Evolutionary conservation across 2,888 invertebrate genomes (phyloP), one percentile per base, ranked within the genome.

Genomic region (Chymomyza amoena): DNA sequence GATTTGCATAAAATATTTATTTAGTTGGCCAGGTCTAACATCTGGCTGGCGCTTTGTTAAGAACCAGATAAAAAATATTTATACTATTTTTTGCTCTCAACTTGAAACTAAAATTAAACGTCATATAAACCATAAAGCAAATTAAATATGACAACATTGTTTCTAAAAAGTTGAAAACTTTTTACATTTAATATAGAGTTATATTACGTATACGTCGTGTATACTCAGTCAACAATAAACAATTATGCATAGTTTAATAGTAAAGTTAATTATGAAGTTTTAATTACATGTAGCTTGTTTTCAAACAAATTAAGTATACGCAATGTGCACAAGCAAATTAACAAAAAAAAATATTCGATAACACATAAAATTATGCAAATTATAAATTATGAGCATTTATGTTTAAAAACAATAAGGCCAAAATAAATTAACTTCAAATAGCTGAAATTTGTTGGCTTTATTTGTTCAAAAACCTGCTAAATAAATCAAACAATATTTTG

Each of bases 1-100:
- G 56, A 59, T 65, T 65, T 32, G 56, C 57, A 50, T 57, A 45
- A 45, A 45, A 45, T 45, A 45, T 45, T 45, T 45, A 45, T 45
- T 45, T 45, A 45, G 39, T 7, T 45, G 10, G 39, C 39, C 39
- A 45, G 39, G 7, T 32, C 9, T 9, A 32, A 45, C 39, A 45
- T 45, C 39, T 45, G 39, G 13, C 13, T 45, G 39, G 39, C 39
- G 13, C 39, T 13, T 45, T 45, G 13, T 45, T 45, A 4, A 45
- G 39, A 10, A 45, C 39, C 13, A 45, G 39, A 45, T 13, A 45
- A 45, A 45, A 45, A 13, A 45, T 6, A 45, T 45, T 45, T 45
- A 10, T 1, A 45, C 39, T 4, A 5, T 13, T 45, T 45, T 45
- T 45, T 45, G 13, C 13, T 45, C 2, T 45, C 13, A 45, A 45